Base-by-base conservation (phyloP, 2,113 vertebrate genomes). In the Rhinolophus sinicus region DNA sequence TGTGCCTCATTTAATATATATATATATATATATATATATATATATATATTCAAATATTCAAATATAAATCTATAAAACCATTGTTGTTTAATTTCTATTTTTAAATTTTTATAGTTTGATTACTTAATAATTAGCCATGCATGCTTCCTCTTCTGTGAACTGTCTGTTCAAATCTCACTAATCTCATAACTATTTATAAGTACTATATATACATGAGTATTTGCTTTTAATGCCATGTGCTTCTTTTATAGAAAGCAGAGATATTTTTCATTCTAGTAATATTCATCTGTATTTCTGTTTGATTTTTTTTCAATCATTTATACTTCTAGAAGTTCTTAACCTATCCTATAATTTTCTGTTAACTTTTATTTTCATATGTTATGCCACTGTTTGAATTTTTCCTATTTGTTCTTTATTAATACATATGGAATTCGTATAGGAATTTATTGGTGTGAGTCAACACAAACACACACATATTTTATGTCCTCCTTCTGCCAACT, bases 51-150 rank as follows among this genome's bases (percentile, higher is more conserved):
- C n/a, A n/a, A n/a, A n/a, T 70, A 86, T 86, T 80, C n/a, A 62
- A 85, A 90, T 60, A 60, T 10, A 64, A 72, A 40, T 35, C 21
- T 72, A 24, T 47, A 86, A 86, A 86, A 47, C 80, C 6, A 70
- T 56, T 70, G 22, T 88, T 81, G 21, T 67, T 90, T 91, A 69
- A 69, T 73, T 81, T 82, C n/a, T 92, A 16, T 64, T 50, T 91
- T 88, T 30, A 72, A 70, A 54, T 10, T 26, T 70, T 75, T 58
- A 65, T 4, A 30, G 1, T 88, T 76, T 86, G 3, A 24, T 89
- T 58, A 85, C 40, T 67, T 73, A 85, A 54, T 84, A 73, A 52
- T n/a, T 50, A 78, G 21, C 1, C 81, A 44, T 44, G 30, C 13
- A 33, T 88, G 30, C 40, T 91, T 93, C 30, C 28, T 87, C 22